These are phyloP conservation scores for Neodiprion lecontei DNA, from an alignment of 1,140 invertebrate species.

Conservation along the genomic window DNA sequence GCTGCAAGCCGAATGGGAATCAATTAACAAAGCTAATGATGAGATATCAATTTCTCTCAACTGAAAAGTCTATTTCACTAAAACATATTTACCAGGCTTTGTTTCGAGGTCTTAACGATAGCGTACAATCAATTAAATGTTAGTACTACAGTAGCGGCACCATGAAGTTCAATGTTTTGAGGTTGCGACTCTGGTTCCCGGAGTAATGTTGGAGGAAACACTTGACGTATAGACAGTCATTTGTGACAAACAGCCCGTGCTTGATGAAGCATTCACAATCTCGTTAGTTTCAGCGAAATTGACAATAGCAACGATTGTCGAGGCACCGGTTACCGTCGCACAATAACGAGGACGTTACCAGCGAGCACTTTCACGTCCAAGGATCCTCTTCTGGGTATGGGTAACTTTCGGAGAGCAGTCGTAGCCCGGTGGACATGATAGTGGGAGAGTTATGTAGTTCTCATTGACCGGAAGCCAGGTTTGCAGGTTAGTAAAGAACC, in stretches of 20 bases:
- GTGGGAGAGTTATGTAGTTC: slow-evolving; percentile 62
- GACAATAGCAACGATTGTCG: slow-evolving; percentile 32
- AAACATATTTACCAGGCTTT: too few species aligned
- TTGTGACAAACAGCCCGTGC: background rate
- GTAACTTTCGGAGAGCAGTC: slow-evolving; percentile 50
- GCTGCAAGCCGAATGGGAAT: too few species aligned
- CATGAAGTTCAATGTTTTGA: background rate
- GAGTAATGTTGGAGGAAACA: background rate
- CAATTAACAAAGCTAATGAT: too few species aligned
- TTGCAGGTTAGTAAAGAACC: slow-evolving; percentile 56
- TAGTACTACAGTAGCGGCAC: background rate
- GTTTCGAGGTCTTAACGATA: background rate
- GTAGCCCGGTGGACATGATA: slow-evolving; percentile 63
- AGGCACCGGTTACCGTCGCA: slow-evolving; percentile 21
- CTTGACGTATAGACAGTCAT: background rate
- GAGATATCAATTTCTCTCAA: too few species aligned
- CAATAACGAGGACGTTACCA: slow-evolving; percentile 50
- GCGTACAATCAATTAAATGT: background rate
- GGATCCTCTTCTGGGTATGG: slow-evolving; percentile 50
- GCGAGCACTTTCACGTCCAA: slow-evolving; percentile 45
- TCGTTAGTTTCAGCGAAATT: slow-evolving; percentile 30
- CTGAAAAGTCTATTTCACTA: too few species aligned
- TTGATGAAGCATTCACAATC: slow-evolving; percentile 28
- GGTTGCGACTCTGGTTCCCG: background rate
- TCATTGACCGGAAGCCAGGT: slow-evolving; percentile 69